Evolutionary conservation across 2,113 vertebrate species (phyloP), one percentile per base, ranked within the genome.

Genomic region (Emydura subglobosa): DNA sequence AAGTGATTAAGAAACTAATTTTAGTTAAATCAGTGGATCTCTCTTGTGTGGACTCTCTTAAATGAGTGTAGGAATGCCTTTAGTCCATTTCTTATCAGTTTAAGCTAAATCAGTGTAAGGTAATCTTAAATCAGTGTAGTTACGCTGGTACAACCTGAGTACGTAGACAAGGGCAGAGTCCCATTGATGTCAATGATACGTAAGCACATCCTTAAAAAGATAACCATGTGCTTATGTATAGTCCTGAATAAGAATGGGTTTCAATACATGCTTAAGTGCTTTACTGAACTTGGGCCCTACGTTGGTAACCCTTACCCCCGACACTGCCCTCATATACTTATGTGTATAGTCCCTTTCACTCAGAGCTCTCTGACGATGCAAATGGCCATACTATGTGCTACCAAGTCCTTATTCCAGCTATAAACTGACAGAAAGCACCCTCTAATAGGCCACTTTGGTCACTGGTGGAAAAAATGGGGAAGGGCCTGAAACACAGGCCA

Each of bases 231-330:
- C 1, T 5, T 55, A 79, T 54, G 79, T 0, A 1, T 1, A 2
- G 34, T 65, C 42, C 21, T n/a, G 42, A 10, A 7, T 13, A 74
- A 57, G 59, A 84, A 79, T 83, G 54, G 2, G 51, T 13, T 65
- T 12, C 34, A 55, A 79, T 1, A 44, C 10, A 31, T 0, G 1
- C 49, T 83, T 53, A 47, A 61, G 6, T 65, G 25, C 6, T 19
- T 78, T 53, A 24, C 76, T 53, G 55, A 84, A 42, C 42, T 14
- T 17, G 10, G 59, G 13, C 47, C 2, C 68, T 84, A 68, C 79
- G 13, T 17, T 10, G 81, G 61, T 51, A n/a, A 22, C 29, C 39
- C 61, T n/a, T 29, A 24, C 3, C 25, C 54, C 57, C 2, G 11
- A 59, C 27, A 59, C 57, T 59, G 57, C 27, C 57, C 57, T 10